phyloP scores from a whole-genome alignment of 2,888 invertebrate genomes.

The Leptarthrus brevirostris region DNA sequence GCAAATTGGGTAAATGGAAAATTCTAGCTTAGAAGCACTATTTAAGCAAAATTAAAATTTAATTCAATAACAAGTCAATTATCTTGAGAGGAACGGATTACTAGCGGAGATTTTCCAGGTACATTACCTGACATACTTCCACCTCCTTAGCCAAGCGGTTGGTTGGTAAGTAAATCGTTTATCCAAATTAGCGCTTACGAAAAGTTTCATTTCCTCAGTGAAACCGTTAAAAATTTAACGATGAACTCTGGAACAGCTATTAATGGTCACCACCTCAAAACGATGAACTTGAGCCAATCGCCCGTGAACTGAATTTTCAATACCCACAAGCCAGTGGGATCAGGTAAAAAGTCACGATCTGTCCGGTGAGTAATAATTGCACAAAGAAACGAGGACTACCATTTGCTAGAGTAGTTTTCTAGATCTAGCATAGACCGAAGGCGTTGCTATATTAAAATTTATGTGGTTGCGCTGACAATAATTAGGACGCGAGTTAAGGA shows the following conservation, averaged over 20 bases:
- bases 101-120: not conserved
- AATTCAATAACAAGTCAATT: slow-evolving; percentile 27
- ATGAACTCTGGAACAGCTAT: not conserved
- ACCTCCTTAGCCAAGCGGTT: not conserved
- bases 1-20: not conserved
- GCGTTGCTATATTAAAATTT: not conserved
- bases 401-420: not conserved
- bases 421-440: not conserved
- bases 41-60: not conserved
- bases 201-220: not conserved
- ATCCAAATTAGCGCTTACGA: not conserved
- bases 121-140: slow-evolving; percentile 16
- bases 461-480: not conserved
- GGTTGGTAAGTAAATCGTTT: not conserved
- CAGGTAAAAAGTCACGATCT: slow-evolving; percentile 9
- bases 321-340: not conserved
- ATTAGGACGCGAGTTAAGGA: slow-evolving; percentile 7
- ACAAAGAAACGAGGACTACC: not conserved
- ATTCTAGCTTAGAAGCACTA: not conserved
- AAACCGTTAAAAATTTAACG: not conserved
- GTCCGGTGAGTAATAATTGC: not conserved
- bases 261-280: slow-evolving; percentile 15
- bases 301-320: slow-evolving; percentile 11
- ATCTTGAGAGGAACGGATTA: slow-evolving; percentile 13
- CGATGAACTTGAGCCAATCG: slow-evolving; percentile 5